Percentiles rank a stretch among this genome's conserved stretches.
Conservation (phyloP, 2,888 invertebrate genomes). For the Plebejus argus region DNA sequence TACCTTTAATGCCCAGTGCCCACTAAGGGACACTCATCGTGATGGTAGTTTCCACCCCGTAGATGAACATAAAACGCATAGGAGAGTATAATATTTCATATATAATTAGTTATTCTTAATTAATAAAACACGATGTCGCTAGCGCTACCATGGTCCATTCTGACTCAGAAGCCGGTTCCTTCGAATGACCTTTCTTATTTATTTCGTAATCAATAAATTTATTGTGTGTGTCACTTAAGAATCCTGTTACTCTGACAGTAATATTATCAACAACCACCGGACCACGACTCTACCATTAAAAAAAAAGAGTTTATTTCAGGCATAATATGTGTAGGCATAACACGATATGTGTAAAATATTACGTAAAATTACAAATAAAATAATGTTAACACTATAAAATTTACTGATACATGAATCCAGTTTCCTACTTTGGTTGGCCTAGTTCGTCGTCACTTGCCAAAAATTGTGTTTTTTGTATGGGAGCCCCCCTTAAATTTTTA, state of each 20-base stretch:
- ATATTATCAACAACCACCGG: neutral
- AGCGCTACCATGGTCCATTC: neutral
- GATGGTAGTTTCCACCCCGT: neutral
- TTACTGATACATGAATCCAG: neutral
- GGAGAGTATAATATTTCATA: neutral
- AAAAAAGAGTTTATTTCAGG: neutral
- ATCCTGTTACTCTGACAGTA: neutral
- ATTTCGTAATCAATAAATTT: constrained; percentile 7
- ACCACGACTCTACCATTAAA: neutral
- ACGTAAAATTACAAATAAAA: neutral
- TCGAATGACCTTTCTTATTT: neutral
- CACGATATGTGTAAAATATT: too few species aligned
- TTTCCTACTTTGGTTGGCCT: neutral
- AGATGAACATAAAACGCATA: neutral
- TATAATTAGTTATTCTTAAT: neutral
- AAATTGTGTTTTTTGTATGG: too few species aligned
- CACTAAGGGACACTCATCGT: too few species aligned
- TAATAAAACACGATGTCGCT: neutral
- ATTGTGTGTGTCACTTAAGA: neutral
- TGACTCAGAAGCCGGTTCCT: neutral
- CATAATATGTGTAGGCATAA: too few species aligned
- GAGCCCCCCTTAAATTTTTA: too few species aligned
- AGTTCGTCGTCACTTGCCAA: neutral
- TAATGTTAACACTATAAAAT: neutral
- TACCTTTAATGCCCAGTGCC: too few species aligned